Evolutionary conservation across 2,797 vertebrate genomes (phyloP), one percentile per base, ranked within the genome.

Genomic region (Muscicapa comitata): DNA sequence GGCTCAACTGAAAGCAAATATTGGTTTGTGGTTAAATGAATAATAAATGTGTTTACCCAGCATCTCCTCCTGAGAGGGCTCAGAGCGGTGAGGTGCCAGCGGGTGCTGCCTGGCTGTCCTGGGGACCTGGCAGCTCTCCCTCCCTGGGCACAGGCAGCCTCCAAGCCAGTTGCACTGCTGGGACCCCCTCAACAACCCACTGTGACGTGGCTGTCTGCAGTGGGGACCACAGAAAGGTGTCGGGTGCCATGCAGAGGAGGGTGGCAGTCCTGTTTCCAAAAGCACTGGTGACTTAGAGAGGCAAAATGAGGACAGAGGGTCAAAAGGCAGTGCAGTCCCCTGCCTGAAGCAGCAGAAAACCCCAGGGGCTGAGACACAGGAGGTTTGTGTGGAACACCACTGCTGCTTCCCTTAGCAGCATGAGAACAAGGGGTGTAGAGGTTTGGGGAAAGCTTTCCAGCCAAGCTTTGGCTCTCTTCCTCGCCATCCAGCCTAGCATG

Each of bases 21-120:
- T 95, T 97, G 95, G 94, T 95, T 91, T 89, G 86, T 8, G 28
- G 94, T 95, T 95, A 94, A 94, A 92, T 96, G 95, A 95, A 96
- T 96, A 96, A 96, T 85, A 93, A 92, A 89, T 77, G 71, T 94
- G 76, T 94, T 97, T 96, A 88, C 62, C 78, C 88, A 71, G 72
- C 75, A 82, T 89, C 94, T 90, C 85, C 86, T 97, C 86, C 80
- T 50, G 83, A 89, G 92, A 94, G 76, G 51, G 53, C 68, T 91
- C 6, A 2, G 75, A 91, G 50, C 3, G 0, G 31, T 81, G 63
- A 89, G 87, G 85, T 93, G 91, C 85, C 90, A 94, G 67, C 5
- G 17, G 19, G 76, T 37, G 9, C 70, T 68, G 70, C 93, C 77
- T 50, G n/a, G 38, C 80, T 31, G 55, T 61, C 54, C 70, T 7